These are phyloP conservation scores for Blastobasis adustella DNA, from an alignment of 2,888 invertebrate species.

Conservation along the genomic window DNA sequence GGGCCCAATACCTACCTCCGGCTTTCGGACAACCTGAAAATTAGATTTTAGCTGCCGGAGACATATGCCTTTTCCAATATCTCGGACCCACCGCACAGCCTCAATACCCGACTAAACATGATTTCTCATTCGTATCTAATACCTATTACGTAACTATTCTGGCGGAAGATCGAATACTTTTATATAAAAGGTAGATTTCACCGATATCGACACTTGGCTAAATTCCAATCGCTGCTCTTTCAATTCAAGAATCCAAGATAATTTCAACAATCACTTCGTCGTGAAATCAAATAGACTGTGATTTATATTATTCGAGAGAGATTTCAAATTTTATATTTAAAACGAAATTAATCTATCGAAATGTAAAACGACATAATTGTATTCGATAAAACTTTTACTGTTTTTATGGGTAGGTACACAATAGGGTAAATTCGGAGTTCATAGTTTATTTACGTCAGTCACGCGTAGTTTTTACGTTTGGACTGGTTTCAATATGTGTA, in stretches of 20 bases:
- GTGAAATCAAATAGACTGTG: not conserved
- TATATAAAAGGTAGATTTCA: slow-evolving; percentile 18
- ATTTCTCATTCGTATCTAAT: too few species aligned
- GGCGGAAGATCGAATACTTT: not conserved
- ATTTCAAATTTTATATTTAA: too few species aligned
- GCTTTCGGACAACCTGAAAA: slow-evolving; percentile 56
- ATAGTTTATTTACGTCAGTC: slow-evolving; percentile 44
- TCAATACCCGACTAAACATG: too few species aligned
- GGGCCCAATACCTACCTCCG: slow-evolving; percentile 10
- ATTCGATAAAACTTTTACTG: too few species aligned
- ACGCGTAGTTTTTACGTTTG: slow-evolving; percentile 21
- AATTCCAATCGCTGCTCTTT: slow-evolving; percentile 21
- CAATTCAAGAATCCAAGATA: slow-evolving; percentile 20
- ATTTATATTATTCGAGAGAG: too few species aligned
- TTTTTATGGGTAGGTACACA: too few species aligned
- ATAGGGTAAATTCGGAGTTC: slow-evolving; percentile 10
- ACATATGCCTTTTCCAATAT: slow-evolving; percentile 29
- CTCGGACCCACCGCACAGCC: too few species aligned
- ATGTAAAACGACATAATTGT: too few species aligned
- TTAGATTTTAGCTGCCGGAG: slow-evolving; percentile 54
- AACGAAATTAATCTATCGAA: too few species aligned
- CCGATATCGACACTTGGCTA: slow-evolving; percentile 23
- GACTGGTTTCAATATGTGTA: slow-evolving; percentile 2
- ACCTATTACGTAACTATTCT: not conserved
- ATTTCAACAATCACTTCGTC: slow-evolving; percentile 13